Percentiles rank a stretch among this genome's conserved stretches.
phyloP scores from a whole-genome alignment of 2,797 vertebrate genomes.

The Hapalemur alaotrensis region DNA sequence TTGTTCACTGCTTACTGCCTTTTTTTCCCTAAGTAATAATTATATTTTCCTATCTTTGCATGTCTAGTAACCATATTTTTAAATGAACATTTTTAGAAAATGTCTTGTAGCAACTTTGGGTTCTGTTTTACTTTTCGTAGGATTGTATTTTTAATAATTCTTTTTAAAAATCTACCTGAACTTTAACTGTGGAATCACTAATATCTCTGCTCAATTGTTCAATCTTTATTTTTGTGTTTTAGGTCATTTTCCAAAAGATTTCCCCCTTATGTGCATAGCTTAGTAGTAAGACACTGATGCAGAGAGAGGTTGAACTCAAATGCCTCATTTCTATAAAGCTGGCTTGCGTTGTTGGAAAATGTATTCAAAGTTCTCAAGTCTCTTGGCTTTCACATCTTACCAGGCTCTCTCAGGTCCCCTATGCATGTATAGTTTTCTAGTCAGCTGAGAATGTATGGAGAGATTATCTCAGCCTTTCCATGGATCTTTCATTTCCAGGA shows the following conservation, averaged over 20 bases:
- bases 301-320: neutral
- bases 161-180: neutral
- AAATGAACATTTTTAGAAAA: neutral
- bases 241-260: neutral
- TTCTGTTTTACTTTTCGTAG: neutral
- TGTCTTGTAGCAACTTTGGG: neutral
- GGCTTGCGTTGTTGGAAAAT: neutral
- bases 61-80: neutral
- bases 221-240: neutral
- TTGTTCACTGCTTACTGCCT: neutral
- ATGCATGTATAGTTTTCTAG: neutral
- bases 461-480: neutral
- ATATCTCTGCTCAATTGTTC: neutral
- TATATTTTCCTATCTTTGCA: neutral
- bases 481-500: neutral
- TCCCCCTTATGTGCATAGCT: neutral
- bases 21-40: neutral
- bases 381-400: neutral
- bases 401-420: neutral
- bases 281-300: neutral
- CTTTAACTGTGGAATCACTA: neutral
- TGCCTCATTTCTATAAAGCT: neutral
- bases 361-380: neutral
- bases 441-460: neutral
- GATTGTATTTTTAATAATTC: neutral